A percentile compares a stretch with the other conserved stretches of the same genome.
phyloP scores from a whole-genome alignment of 1,140 invertebrate genomes.

The Euura lappo region DNA sequence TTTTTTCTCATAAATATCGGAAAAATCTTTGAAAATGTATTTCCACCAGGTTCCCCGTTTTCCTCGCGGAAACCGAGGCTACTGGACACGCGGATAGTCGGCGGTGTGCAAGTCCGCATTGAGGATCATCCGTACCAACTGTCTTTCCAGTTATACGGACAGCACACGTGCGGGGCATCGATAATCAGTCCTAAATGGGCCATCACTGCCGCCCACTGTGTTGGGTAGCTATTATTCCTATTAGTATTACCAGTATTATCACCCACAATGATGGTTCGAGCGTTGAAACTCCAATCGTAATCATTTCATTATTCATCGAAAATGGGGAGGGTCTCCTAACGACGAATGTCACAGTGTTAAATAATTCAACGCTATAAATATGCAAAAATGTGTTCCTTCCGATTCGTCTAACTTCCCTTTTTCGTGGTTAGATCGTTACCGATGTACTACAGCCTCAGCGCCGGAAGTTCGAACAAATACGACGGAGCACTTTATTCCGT shows the following conservation, averaged over 20 bases:
- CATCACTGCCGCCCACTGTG: conserved; percentile 63
- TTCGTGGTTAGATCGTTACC: not conserved
- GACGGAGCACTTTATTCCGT: conserved; percentile 41
- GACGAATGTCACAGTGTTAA: too few relatives aligned
- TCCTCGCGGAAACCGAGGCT: conserved; percentile 12
- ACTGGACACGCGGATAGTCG: conserved; percentile 43
- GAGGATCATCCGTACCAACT: conserved; percentile 46
- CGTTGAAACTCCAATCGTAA: too few relatives aligned
- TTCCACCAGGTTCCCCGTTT: conserved; percentile 12
- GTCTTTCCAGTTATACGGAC: conserved; percentile 35
- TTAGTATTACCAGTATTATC: not conserved
- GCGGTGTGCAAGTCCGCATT: conserved; percentile 42
- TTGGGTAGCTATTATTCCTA: conserved; percentile 24
- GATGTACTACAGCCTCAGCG: conserved; percentile 22
- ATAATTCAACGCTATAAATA: too few relatives aligned
- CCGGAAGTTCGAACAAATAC: conserved; percentile 23
- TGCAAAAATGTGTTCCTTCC: too few relatives aligned
- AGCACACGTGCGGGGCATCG: conserved; percentile 52
- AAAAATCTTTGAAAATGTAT: not conserved
- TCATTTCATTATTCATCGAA: too few relatives aligned
- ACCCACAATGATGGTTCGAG: too few relatives aligned
- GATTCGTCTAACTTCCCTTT: not conserved
- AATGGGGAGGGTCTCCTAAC: too few relatives aligned
- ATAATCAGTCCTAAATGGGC: conserved; percentile 53
- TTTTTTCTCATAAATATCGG: not conserved